A percentile compares a stretch with the other conserved stretches of the same genome.
Evolutionary conservation across 2,888 invertebrate genomes (phyloP).

Genomic region (Euclidia mi): DNA sequence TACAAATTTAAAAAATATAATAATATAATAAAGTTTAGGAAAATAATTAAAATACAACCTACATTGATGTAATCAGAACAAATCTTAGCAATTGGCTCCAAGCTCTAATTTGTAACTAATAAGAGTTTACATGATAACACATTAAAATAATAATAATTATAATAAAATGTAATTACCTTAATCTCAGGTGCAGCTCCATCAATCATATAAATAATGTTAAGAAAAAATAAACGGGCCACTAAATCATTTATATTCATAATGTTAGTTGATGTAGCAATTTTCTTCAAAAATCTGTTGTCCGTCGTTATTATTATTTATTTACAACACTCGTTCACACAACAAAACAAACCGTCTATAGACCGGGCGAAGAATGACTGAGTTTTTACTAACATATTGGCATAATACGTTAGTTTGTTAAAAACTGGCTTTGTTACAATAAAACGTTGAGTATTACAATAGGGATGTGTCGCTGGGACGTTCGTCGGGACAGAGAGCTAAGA

Average conservation of each 20-base stretch:
- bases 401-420: slow-evolving; percentile 59
- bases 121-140: background rate
- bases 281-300: slow-evolving; percentile 46
- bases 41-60: too few relatives aligned
- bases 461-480: slow-evolving; percentile 73
- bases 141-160: background rate
- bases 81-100: too few relatives aligned
- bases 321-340: slow-evolving; percentile 75
- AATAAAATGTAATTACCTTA: slow-evolving; percentile 74
- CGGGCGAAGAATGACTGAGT: slow-evolving; percentile 62
- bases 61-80: too few relatives aligned
- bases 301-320: slow-evolving; percentile 64
- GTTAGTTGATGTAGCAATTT: slow-evolving; percentile 51
- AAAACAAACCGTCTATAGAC: slow-evolving; percentile 70
- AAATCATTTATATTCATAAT: slow-evolving; percentile 82
- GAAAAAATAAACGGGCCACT: slow-evolving; percentile 76
- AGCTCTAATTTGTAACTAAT: background rate
- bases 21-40: too few relatives aligned
- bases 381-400: slow-evolving; percentile 81
- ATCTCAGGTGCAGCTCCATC: slow-evolving; percentile 73
- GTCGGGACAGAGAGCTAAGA: slow-evolving; percentile 78
- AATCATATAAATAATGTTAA: slow-evolving; percentile 75
- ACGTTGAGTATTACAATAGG: slow-evolving; percentile 60
- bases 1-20: too few relatives aligned
- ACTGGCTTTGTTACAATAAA: slow-evolving; percentile 67